Base-by-base conservation (phyloP, 2,113 vertebrate species). In the Gymnorhina tibicen region DNA sequence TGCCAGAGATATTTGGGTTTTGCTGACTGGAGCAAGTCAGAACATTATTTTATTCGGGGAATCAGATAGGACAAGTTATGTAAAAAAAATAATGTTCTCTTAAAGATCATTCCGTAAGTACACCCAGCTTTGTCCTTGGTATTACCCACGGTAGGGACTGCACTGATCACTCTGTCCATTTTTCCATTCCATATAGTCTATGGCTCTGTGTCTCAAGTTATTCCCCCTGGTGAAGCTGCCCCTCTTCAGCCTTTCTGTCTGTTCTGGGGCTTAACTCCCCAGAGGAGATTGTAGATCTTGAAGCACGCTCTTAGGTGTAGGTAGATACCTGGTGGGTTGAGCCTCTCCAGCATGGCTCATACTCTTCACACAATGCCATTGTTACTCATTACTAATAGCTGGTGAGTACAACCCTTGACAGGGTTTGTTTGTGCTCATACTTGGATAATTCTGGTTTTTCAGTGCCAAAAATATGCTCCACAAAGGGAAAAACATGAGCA, bases 401-500 rank as follows among this genome's bases (percentile, higher is more conserved):
- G 33, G 26, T 78, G 56, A 89, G 32, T 30, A 53, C 17, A 89
- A 39, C 2, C 13, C 49, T 64, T 60, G 13, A 50, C 22, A 87
- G 69, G 13, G 17, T 84, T 93, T 88, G 19, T 73, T 94, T 92
- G 24, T 81, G 47, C 16, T 91, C 89, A 56, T 91, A 60, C 53
- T 91, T 76, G n/a, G 72, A 94, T 59, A 87, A 79, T 59, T 63
- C 68, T 93, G 6, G 59, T 89, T 94, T 63, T 26, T 58, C 35
- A 35, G 41, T 76, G 74, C 66, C 93, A 91, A 91, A 87, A 18
- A 19, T 67, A 30, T 68, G 19, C 33, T 89, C 17, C 53, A 77
- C 62, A 89, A 87, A 79, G n/a, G 27, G 17, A 73, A 95, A 96
- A 95, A 78, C 23, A 85, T 44, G 21, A 82, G 13, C 42, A 79